Percentiles rank a stretch among this genome's conserved stretches.
These are phyloP conservation scores for Synaphobranchus kaupii DNA, from an alignment of 2,797 vertebrate species.

Conservation along the genomic window DNA sequence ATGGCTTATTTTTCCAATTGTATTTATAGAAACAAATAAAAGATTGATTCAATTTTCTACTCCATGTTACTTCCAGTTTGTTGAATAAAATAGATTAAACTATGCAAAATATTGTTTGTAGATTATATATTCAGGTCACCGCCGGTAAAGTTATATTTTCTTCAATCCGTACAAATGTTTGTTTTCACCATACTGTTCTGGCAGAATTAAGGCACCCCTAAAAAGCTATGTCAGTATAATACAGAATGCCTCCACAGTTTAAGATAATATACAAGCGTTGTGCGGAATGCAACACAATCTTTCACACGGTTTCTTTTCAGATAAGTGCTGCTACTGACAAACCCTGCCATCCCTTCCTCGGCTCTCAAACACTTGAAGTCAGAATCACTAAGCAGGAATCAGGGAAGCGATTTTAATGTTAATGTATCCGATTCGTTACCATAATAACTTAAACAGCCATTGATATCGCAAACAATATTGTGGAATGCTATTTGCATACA, in stretches of 20 bases:
- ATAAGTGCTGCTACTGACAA: constrained; percentile 81
- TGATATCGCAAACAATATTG: constrained; percentile 64
- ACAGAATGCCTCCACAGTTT: constrained; percentile 79
- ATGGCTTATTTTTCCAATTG: constrained; percentile 75
- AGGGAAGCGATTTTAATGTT: constrained; percentile 79
- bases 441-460: constrained; percentile 68
- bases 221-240: constrained; percentile 76
- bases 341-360: constrained; percentile 79
- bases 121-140: constrained; percentile 81
- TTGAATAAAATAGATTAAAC: constrained; percentile 71
- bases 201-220: constrained; percentile 77
- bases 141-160: constrained; percentile 74
- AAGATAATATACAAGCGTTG: constrained; percentile 74
- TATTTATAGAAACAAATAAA: constrained; percentile 74
- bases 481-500: constrained; percentile 65
- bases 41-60: constrained; percentile 50
- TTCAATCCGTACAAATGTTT: constrained; percentile 78
- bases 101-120: constrained; percentile 76
- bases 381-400: constrained; percentile 74
- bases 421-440: constrained; percentile 78
- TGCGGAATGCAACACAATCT: constrained; percentile 83
- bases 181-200: constrained; percentile 77
- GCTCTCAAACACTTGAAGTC: constrained; percentile 75
- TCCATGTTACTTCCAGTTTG: constrained; percentile 32
- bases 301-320: constrained; percentile 71